Base-by-base conservation (phyloP, 1,140 invertebrate genomes). In the Drosophila willistoni region DNA sequence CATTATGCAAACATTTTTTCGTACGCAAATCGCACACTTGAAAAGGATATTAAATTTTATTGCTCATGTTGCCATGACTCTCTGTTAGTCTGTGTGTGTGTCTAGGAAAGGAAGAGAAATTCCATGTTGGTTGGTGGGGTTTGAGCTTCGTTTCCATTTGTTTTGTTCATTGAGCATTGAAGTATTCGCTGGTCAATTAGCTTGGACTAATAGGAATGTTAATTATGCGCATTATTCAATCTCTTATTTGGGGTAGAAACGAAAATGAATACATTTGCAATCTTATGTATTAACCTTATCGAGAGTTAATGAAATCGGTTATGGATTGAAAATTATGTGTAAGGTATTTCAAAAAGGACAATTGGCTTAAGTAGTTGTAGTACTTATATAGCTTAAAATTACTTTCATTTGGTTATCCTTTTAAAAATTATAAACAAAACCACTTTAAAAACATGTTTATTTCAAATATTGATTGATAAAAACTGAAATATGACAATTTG, bases 1-100 rank as follows among this genome's bases (percentile, higher is more conserved):
- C 73, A 80, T 80, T 87, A 89, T 87, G 84, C 84, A 89, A 87
- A 87, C 73, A 69, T 71, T 87, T 77, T 83, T 68, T 71, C 63
- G 54, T 61, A 73, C 41, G 69, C 68, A 73, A 77, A 73, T 73
- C 56, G 74, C 64, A 75, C 73, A 87, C 84, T 89, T 67, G 73
- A 86, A 84, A 61, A 80, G 84, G 84, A 87, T 87, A 87, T 87
- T 87, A 87, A 84, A 87, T 81, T 87, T 87, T 87, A 87, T 87
- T 84, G 84, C 84, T 83, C 73, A 71, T 84, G 84, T 87, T 87
- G 77, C 84, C 84, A 87, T 87, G 84, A 51, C 55, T 47, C 44
- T 51, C 44, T 10, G 2, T 5, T 3, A 22, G 44, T 51, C 17
- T 39, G 10, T 9, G 36, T 10, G 44, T 7, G 17, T 10, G 17